Evolutionary conservation across 1,140 invertebrate genomes (phyloP).

Genomic region (Forficula auricularia): DNA sequence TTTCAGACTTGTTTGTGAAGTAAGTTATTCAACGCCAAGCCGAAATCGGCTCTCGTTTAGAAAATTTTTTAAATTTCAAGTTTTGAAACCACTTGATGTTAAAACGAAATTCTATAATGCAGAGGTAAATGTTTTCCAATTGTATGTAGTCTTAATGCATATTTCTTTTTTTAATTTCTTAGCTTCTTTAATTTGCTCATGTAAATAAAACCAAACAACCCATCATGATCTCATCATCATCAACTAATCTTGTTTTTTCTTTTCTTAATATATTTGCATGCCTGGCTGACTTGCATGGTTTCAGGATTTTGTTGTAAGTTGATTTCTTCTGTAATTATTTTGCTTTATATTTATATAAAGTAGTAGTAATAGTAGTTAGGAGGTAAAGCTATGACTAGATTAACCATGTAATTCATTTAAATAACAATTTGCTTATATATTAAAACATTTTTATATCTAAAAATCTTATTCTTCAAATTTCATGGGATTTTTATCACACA

Average conservation of each 20-base stretch:
- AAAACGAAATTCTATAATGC: constrained; percentile 97
- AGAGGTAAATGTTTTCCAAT: constrained; percentile 39
- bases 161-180: constrained; percentile 2
- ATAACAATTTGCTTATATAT: too few relatives aligned
- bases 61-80: constrained; percentile 98
- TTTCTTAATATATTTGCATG: too few relatives aligned
- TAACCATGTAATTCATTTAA: too few relatives aligned
- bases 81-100: constrained; percentile 91
- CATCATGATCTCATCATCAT: too few relatives aligned
- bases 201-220: too few relatives aligned
- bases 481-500: too few relatives aligned
- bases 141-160: background rate
- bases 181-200: constrained; percentile 1
- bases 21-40: constrained; percentile 61
- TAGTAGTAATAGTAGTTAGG: too few relatives aligned
- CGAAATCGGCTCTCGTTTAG: constrained; percentile 60
- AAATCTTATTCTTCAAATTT: too few relatives aligned
- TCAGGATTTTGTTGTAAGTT: constrained; percentile 1
- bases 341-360: background rate
- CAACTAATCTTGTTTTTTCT: too few relatives aligned
- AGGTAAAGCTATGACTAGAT: too few relatives aligned
- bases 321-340: constrained; percentile 1
- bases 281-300: background rate
- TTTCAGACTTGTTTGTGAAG: constrained; percentile 83
- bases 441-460: too few relatives aligned